Evolutionary conservation across 2,113 vertebrate genomes (phyloP), one percentile per base, ranked within the genome.

Genomic region (Tachuris rubrigastra): DNA sequence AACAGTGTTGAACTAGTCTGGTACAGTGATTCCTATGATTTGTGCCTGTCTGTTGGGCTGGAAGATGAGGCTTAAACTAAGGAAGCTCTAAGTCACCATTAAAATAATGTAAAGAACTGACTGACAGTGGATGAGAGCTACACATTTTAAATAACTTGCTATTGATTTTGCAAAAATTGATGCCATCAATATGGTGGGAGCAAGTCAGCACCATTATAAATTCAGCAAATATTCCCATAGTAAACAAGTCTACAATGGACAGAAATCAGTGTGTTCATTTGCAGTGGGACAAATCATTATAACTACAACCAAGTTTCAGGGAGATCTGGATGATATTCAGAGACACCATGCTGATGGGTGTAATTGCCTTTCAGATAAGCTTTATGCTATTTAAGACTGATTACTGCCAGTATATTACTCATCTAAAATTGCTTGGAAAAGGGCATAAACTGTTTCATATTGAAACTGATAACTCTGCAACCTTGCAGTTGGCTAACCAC

Each of bases 381-480:
- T 92, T 94, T 97, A 92, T 94, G 93, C 50, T 96, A 83, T 93
- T 96, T 97, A 68, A 90, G 93, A 87, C 53, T 91, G 88, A 96
- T 96, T 95, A 92, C 77, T 90, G 62, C 71, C 74, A 63, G 24
- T 83, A 78, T 90, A 33, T 80, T 93, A 87, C 89, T 89, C 44
- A 75, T 75, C 80, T 94, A 79, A 95, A 97, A 96, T 95, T 83
- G 92, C 66, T 92, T 95, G 67, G 63, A 96, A 98, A 95, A 85
- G 44, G 71, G 65, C 78, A 95, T 95, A 95, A 97, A 85, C 58
- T 67, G 28, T 89, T 96, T 96, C 68, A 91, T 95, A 72, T 30
- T 89, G 85, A 78, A 87, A 96, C 30, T 95, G 79, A 71, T 97
- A 93, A 95, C 82, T 96, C 75, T 52, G 59, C 79, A 95, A 75